Percentiles rank a stretch among this genome's conserved stretches.
Evolutionary conservation across 2,113 vertebrate species (phyloP).

Genomic region (Hippopotamus amphibius): DNA sequence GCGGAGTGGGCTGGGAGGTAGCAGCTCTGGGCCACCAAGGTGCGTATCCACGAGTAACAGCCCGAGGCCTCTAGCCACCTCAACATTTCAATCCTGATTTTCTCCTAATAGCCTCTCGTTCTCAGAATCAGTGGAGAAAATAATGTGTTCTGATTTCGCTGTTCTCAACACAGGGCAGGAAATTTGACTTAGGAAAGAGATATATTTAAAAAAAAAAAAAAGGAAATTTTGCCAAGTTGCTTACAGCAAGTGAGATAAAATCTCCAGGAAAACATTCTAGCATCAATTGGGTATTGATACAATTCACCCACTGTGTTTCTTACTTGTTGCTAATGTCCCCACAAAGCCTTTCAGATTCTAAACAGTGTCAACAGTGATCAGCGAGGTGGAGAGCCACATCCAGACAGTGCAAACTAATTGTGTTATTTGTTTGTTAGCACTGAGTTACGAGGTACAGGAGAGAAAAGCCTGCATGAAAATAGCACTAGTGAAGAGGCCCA

Average conservation of each 20-base stretch:
- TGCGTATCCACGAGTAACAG: slow-evolving; percentile 25
- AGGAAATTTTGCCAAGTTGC: not conserved
- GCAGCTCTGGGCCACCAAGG: slow-evolving; percentile 60
- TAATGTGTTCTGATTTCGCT: not conserved
- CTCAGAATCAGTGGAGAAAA: not conserved
- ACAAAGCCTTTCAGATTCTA: not conserved
- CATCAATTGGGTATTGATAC: not conserved
- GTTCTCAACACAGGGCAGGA: not conserved
- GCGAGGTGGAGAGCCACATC: not conserved
- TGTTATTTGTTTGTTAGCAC: slow-evolving; percentile 73
- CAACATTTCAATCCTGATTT: not conserved
- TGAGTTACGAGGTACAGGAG: slow-evolving; percentile 48
- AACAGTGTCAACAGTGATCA: not conserved
- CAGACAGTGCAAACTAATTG: not conserved
- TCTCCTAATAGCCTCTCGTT: not conserved
- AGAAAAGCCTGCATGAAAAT: not conserved
- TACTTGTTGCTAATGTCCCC: not conserved
- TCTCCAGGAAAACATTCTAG: not conserved
- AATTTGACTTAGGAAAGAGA: not conserved
- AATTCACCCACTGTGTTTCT: not conserved
- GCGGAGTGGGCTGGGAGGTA: not conserved
- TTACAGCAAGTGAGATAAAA: not conserved
- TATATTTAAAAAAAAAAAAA: not conserved
- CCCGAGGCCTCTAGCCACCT: not conserved
- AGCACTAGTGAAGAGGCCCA: slow-evolving; percentile 22